Evolutionary conservation across 2,113 vertebrate species (phyloP).

Genomic region (Hirundichthys speculiger): DNA sequence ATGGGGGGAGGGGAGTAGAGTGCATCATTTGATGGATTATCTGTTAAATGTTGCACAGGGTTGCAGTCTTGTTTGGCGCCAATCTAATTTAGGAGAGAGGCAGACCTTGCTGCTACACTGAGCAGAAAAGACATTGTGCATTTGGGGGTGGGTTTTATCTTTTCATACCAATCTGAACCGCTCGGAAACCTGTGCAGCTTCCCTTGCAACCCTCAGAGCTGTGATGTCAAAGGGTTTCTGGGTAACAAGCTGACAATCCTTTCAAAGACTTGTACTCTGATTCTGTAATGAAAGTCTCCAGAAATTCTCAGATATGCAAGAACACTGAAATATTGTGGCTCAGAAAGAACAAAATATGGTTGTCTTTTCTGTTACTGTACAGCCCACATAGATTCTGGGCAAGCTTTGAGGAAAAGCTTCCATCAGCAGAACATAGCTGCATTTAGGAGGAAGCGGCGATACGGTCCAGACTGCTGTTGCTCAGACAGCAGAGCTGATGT

Average conservation of each 20-base stretch:
- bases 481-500: slow-evolving; percentile 54
- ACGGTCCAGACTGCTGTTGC: neutral
- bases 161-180: slow-evolving; percentile 31
- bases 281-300: slow-evolving; percentile 15
- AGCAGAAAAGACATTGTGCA: slow-evolving; percentile 24
- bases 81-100: slow-evolving; percentile 68
- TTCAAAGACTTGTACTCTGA: slow-evolving; percentile 1
- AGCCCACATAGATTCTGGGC: neutral
- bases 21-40: slow-evolving; percentile 61
- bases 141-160: slow-evolving; percentile 8
- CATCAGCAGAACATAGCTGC: slow-evolving; percentile 39
- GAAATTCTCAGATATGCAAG: too few relatives aligned
- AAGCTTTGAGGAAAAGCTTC: slow-evolving; percentile 14
- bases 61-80: slow-evolving; percentile 61
- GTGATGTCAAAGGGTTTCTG: slow-evolving; percentile 14
- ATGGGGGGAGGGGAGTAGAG: slow-evolving; percentile 3
- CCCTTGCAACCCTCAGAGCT: slow-evolving; percentile 29
- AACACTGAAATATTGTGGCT: slow-evolving; percentile 2
- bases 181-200: slow-evolving; percentile 39
- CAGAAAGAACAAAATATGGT: neutral
- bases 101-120: slow-evolving; percentile 46
- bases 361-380: neutral
- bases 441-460: slow-evolving; percentile 25
- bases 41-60: slow-evolving; percentile 59
- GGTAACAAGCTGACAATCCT: slow-evolving; percentile 11